A percentile compares a stretch with the other conserved stretches of the same genome.
Conservation (phyloP, 1,140 invertebrate species). For the Pararge aegeria region DNA sequence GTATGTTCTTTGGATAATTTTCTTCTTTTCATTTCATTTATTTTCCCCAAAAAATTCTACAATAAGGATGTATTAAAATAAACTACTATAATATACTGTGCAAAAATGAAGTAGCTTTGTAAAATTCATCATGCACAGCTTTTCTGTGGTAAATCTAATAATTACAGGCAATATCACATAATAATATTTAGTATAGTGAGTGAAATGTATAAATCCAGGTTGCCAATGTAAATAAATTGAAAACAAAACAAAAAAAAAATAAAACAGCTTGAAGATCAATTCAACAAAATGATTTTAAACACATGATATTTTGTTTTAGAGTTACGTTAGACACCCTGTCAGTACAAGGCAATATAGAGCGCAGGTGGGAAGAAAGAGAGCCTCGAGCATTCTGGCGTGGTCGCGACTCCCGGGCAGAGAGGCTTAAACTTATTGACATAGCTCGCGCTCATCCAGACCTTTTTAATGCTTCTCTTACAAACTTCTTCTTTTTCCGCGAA, state of each 20-base stretch:
- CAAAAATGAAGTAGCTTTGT: too few species aligned
- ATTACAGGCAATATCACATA: too few species aligned
- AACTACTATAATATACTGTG: too few species aligned
- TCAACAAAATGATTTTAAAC: not conserved
- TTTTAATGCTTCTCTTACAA: slow-evolving; percentile 95
- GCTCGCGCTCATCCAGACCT: slow-evolving; percentile 88
- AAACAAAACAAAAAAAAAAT: not conserved
- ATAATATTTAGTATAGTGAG: too few species aligned
- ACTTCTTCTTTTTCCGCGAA: slow-evolving; percentile 97
- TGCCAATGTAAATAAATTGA: too few species aligned
- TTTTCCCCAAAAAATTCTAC: too few species aligned
- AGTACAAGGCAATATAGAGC: slow-evolving; percentile 89
- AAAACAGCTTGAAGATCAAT: not conserved
- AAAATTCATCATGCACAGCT: too few species aligned
- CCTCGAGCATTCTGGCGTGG: slow-evolving; percentile 94
- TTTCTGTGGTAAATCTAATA: too few species aligned
- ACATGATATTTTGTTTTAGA: slow-evolving; percentile 80
- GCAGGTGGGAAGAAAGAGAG: slow-evolving; percentile 87
- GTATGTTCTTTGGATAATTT: too few species aligned
- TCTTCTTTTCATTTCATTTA: too few species aligned
- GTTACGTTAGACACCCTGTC: slow-evolving; percentile 94
- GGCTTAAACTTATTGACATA: slow-evolving; percentile 92
- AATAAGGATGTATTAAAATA: too few species aligned
- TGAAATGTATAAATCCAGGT: too few species aligned
- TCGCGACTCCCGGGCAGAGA: slow-evolving; percentile 91